phyloP scores from a whole-genome alignment of 2,888 invertebrate species.

The Acleris sparsana region DNA sequence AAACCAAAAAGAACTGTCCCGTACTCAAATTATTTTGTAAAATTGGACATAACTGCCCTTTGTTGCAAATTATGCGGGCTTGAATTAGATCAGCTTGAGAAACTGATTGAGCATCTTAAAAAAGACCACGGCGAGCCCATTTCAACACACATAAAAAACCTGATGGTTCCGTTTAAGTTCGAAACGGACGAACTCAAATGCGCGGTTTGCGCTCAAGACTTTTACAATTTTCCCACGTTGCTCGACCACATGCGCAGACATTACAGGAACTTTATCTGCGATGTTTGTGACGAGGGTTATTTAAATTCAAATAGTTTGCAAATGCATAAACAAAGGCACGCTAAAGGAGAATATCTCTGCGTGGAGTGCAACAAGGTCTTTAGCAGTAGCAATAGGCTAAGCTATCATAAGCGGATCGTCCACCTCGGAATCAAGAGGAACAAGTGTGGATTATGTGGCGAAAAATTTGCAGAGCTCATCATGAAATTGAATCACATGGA shows the following conservation, averaged over 20 bases:
- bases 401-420: conserved; percentile 7
- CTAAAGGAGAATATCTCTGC: conserved; percentile 45
- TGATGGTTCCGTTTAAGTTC: conserved; percentile 30
- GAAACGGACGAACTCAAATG: conserved; percentile 44
- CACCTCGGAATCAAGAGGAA: conserved; percentile 26
- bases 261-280: conserved; percentile 29
- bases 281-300: conserved; percentile 30
- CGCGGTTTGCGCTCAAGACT: conserved; percentile 52
- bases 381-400: conserved; percentile 11
- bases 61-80: conserved; percentile 39
- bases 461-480: conserved; percentile 50
- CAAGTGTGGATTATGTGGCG: conserved; percentile 56
- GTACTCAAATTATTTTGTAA: conserved; percentile 41
- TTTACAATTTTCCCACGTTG: conserved; percentile 53
- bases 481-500: conserved; percentile 25
- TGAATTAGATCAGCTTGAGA: conserved; percentile 14
- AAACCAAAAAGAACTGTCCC: conserved; percentile 49
- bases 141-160: conserved; percentile 9
- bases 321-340: conserved; percentile 13
- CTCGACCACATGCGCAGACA: conserved; percentile 51
- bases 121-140: conserved; percentile 14
- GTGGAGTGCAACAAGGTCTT: conserved; percentile 55
- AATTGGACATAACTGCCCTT: conserved; percentile 47
- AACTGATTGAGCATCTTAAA: conserved; percentile 37
- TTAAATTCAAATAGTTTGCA: conserved; percentile 17